Evolutionary conservation across 2,888 invertebrate species (phyloP).

Genomic region (Trichogramma dendrolimi): DNA sequence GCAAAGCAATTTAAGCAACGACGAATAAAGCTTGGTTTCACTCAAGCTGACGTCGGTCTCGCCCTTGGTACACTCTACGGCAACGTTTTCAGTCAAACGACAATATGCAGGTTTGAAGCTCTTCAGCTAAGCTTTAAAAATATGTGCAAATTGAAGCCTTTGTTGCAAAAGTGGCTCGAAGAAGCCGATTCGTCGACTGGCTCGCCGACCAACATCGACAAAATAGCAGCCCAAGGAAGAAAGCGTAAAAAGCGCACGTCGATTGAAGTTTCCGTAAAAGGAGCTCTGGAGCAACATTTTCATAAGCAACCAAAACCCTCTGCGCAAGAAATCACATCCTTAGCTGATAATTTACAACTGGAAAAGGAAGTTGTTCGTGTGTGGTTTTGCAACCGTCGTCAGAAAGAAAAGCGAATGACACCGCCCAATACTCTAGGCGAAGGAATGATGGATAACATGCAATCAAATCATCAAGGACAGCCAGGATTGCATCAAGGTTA

Average conservation of each 20-base stretch:
- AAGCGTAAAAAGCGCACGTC: conserved; percentile 99
- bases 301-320: conserved; percentile 99
- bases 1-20: conserved; percentile 99
- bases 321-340: conserved; percentile 92
- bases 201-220: conserved; percentile 96
- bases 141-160: conserved; percentile 99
- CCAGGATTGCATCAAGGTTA: conserved; percentile 59
- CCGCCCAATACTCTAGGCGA: conserved; percentile 87
- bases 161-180: conserved; percentile 98
- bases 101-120: conserved; percentile 99
- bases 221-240: conserved; percentile 96
- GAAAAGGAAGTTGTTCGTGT: conserved; percentile 99
- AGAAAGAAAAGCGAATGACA: conserved; percentile 98
- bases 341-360: conserved; percentile 93
- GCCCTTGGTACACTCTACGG: conserved; percentile 98
- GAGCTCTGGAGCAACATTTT: conserved; percentile 96
- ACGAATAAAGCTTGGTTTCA: conserved; percentile 96
- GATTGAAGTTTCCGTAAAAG: conserved; percentile 97
- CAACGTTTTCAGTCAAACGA: conserved; percentile 99
- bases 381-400: conserved; percentile 98
- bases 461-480: conserved; percentile 64
- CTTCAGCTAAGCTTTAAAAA: conserved; percentile 98
- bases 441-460: conserved; percentile 82
- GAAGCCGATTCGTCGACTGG: conserved; percentile 98
- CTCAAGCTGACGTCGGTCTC: conserved; percentile 97